Evolutionary conservation across 1,140 invertebrate genomes (phyloP), one percentile per base, ranked within the genome.

Genomic region (Dendroctonus valens): DNA sequence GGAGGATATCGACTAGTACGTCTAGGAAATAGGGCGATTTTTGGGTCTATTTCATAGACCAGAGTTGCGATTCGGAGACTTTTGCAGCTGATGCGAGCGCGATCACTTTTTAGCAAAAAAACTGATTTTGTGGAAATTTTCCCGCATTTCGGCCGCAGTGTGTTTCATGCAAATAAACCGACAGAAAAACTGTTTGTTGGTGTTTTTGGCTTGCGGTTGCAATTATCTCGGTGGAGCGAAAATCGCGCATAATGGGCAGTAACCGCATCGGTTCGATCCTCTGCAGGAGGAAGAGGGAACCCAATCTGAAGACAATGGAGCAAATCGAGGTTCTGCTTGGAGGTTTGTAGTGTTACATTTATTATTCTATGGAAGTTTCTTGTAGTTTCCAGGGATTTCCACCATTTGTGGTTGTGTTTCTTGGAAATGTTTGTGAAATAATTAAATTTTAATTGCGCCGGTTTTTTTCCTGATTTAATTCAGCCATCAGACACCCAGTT

Each of bases 301-400:
- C 44, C 14, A 49, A 55, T 15, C 7, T 41, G 39, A 64, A 52
- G 60, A 70, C 40, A 8, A 14, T 65, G 14, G 70, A 72, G 42
- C 70, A 72, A 58, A 65, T 59, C 39, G 70, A 69, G 14, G 68
- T 55, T 6, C 59, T 72, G 5, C 48, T 72, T 4, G 65, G 65
- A 68, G 53, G 53, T 55, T 39, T 55, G 53, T 55, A 55, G 7
- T 9, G 42, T 12, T 26, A 26, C 26, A 26, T 26, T 26, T 26
- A 26, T 26, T n/a, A n/a, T n/a, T n/a, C n/a, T n/a, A n/a, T n/a
- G n/a, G n/a, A n/a, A n/a, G n/a, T n/a, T n/a, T n/a, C n/a, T n/a
- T n/a, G n/a, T n/a, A n/a, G n/a, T n/a, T 26, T 26, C 26, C 26
- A 26, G 26, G 26, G 26, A 26, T 26, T 26, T 26, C 26, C 26